A percentile compares a stretch with the other conserved stretches of the same genome.
Conservation (phyloP, 2,888 invertebrate species). For the Polyommatus icarus region DNA sequence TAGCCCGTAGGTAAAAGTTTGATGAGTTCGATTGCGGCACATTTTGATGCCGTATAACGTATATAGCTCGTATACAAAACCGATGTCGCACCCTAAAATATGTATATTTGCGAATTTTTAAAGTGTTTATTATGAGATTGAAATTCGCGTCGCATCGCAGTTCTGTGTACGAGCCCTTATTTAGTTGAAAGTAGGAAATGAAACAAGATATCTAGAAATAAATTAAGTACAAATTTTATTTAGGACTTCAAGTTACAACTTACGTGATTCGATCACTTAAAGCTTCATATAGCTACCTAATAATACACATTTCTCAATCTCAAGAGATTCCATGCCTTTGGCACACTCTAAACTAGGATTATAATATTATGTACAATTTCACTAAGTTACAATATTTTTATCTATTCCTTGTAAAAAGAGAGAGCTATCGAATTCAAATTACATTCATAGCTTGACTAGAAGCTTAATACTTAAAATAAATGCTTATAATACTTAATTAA, state of each 20-base stretch:
- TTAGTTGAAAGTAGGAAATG: slow-evolving; percentile 26
- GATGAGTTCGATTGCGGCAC: too few relatives aligned
- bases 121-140: too few relatives aligned
- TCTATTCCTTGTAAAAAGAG: slow-evolving; percentile 40
- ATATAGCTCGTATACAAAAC: too few relatives aligned
- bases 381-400: slow-evolving; percentile 36
- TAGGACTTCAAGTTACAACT: slow-evolving; percentile 48
- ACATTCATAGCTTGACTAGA: slow-evolving; percentile 40
- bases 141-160: too few relatives aligned
- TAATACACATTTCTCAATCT: slow-evolving; percentile 46
- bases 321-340: slow-evolving; percentile 75
- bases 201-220: slow-evolving; percentile 46
- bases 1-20: too few relatives aligned
- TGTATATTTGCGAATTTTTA: too few relatives aligned
- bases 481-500: slow-evolving; percentile 42
- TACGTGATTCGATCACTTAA: slow-evolving; percentile 64
- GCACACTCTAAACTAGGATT: slow-evolving; percentile 65
- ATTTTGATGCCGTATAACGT: too few relatives aligned
- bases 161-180: too few relatives aligned
- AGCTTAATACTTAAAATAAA: slow-evolving; percentile 42
- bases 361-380: slow-evolving; percentile 41
- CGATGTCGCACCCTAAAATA: too few relatives aligned
- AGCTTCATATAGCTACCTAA: slow-evolving; percentile 62
- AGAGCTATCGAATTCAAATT: slow-evolving; percentile 40
- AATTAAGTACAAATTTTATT: slow-evolving; percentile 56